Percentiles rank a stretch among this genome's conserved stretches.
These are phyloP conservation scores for Cinclus cinclus DNA, from an alignment of 2,113 vertebrate species.

Conservation along the genomic window DNA sequence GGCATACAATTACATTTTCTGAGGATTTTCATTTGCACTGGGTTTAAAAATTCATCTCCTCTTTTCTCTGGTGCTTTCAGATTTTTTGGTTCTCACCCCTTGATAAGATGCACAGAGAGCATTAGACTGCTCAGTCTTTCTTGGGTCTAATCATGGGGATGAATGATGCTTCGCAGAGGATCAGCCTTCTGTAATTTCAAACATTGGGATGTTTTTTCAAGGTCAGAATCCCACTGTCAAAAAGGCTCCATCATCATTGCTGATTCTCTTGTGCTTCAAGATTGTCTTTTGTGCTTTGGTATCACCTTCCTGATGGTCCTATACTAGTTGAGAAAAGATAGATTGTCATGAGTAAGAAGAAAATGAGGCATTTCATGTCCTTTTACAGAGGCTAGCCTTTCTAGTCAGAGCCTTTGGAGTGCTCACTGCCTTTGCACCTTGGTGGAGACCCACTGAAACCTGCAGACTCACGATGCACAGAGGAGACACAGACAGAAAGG, in stretches of 20 bases:
- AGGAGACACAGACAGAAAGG: background rate
- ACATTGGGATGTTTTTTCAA: background rate
- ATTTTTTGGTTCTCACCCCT: background rate
- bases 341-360: background rate
- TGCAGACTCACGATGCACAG: accelerated
- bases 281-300: background rate
- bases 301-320: background rate
- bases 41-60: background rate
- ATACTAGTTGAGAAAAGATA: background rate
- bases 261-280: background rate
- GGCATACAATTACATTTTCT: background rate
- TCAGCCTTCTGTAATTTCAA: background rate
- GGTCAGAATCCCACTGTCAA: background rate
- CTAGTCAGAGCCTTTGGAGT: background rate
- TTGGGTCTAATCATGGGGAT: background rate
- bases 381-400: background rate
- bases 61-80: background rate
- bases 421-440: background rate
- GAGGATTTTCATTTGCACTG: background rate
- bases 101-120: background rate
- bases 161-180: background rate
- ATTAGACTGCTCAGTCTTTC: background rate
- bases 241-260: accelerated
- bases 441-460: background rate
- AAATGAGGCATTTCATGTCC: background rate